Base-by-base conservation (phyloP, 2,888 invertebrate species). In the Buathra laborator region DNA sequence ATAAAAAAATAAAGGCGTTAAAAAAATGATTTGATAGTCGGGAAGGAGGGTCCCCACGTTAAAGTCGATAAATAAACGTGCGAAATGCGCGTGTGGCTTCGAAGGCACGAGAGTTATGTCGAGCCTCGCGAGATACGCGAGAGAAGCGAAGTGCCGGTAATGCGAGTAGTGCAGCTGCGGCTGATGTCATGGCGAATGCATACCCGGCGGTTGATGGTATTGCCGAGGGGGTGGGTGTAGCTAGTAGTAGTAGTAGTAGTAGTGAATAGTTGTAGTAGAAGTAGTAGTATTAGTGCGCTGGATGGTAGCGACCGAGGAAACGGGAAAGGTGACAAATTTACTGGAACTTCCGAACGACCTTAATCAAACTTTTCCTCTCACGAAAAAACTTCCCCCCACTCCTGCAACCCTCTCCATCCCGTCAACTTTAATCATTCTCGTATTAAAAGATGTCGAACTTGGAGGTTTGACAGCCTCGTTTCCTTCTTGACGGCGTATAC, bases 351-450 rank as follows among this genome's bases (percentile, higher is more conserved):
- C 81, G 84, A 83, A 83, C 88, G 86, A 87, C 88, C 89, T 90
- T 88, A 90, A 90, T 91, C 90, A 91, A 91, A 91, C 90, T 91
- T 91, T 91, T 87, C 86, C 86, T 81, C 84, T 87, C 83, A 74
- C 66, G 44, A 81, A 88, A 46, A 12, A 14, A 90, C 86, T 90
- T 90, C 86, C 29, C 59, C 37, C 5, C 37, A 9, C 24, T 37
- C 37, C 37, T 9, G 0, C 9, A 7, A 0, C 7, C 37, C 37
- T 7, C 37, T 48, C 48, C 12, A 12, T 88, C 87, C 85, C 86
- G 46, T 70, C 75, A 44, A 87, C 88, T 90, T 89, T 90, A 90
- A 90, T 91, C 90, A 90, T 90, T 88, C 86, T 86, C 81, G 85
- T 89, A 90, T 89, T 90, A 90, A 86, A 89, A 88, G 79, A 87